These are phyloP conservation scores for Geodia barretti DNA, from an alignment of 37 sponge, comb jelly and placozoan genomes.

Conservation along the genomic window DNA sequence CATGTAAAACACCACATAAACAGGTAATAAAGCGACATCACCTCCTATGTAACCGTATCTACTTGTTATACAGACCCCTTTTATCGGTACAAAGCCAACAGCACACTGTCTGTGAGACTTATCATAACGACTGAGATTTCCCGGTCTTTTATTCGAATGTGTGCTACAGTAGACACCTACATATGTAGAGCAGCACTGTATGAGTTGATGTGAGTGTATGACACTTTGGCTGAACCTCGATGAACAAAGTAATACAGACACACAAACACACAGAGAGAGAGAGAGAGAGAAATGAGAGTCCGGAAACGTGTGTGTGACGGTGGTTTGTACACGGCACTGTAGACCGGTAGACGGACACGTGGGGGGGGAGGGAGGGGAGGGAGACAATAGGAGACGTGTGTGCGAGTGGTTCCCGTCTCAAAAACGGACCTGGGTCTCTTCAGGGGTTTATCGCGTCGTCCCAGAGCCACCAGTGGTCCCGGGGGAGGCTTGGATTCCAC, in stretches of 20 bases:
- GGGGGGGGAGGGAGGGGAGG: background rate
- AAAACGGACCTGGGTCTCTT: constrained; percentile 71
- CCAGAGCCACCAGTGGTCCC: constrained; percentile 78
- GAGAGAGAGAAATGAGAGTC: background rate
- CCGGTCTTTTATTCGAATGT: too few relatives aligned
- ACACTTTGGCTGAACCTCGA: background rate
- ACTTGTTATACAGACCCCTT: too few relatives aligned
- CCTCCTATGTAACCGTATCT: too few relatives aligned
- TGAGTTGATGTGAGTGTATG: too few relatives aligned
- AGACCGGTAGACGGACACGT: background rate
- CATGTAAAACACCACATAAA: too few relatives aligned
- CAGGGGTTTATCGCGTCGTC: constrained; percentile 25
- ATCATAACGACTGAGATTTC: too few relatives aligned
- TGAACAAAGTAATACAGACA: background rate
- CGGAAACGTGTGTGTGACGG: background rate
- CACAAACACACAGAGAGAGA: background rate
- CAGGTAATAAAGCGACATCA: too few relatives aligned
- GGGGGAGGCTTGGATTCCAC: constrained; percentile 51
- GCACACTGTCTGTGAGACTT: too few relatives aligned
- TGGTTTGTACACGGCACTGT: background rate
- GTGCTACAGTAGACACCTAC: too few relatives aligned
- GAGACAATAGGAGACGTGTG: background rate
- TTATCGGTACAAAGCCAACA: too few relatives aligned
- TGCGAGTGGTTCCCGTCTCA: background rate
- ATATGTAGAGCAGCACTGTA: too few relatives aligned